Base-by-base conservation (phyloP, 2,113 vertebrate genomes). In the Protobothrops mucrosquamatus region DNA sequence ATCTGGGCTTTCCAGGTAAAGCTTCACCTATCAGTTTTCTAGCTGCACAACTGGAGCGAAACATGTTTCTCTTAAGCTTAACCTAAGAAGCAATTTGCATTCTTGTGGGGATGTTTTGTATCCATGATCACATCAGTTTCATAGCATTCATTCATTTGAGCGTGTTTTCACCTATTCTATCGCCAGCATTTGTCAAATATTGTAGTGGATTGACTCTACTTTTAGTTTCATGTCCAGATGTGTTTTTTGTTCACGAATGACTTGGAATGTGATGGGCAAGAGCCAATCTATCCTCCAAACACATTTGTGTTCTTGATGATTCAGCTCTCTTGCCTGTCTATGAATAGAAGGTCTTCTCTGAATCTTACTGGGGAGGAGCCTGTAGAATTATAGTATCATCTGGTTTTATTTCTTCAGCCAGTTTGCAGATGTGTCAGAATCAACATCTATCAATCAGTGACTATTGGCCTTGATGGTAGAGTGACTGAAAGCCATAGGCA, bases 111-210 rank as follows among this genome's bases (percentile, higher is more conserved):
- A 15, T 3, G 26, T 91, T 56, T 57, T 59, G 8, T 29, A n/a
- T 26, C 39, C 5, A 12, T 23, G 5, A 22, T 91, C 29, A 59
- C 55, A 46, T 23, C 34, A 26, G 56, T 92, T 92, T 18, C 11
- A 4, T 0, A 1, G 39, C 34, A 0, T 6, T 0, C 0, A 34
- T 0, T 34, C 18, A 91, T 54, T 81, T 34, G 20, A 15, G 22
- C 39, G 12, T 64, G 23, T 1, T 52, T 56, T 69, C 24, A 34
- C 29, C 51, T 22, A 46, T 46, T 46, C 46, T 46, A 22, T 23
- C 1, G 18, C 34, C 91, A 14, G 74, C 4, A 29, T n/a, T 39
- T 59, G 6, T 46, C 39, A 22, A 90, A 52, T 24, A 34, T 34
- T 29, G 12, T 6, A 18, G 48, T 34, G 10, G 8, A 46, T 48